Evolutionary conservation across 2,113 vertebrate species (phyloP), one percentile per base, ranked within the genome.

Genomic region (Dinomys branickii): DNA sequence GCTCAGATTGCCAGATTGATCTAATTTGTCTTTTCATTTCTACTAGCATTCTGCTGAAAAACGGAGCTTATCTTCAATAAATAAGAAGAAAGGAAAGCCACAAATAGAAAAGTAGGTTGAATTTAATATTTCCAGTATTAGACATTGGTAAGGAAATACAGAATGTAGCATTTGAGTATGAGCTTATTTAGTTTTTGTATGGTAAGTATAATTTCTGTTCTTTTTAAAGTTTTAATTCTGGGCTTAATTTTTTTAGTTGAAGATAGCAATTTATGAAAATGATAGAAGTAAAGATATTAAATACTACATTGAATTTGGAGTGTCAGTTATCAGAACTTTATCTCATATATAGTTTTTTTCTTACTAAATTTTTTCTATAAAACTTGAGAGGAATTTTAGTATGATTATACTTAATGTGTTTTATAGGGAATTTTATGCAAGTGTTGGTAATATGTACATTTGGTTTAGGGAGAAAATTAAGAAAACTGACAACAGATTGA

Each of bases 71-170:
- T 96, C 98, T 88, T 58, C 98, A 95, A 92, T 97, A 93, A 98
- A 80, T 96, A 99, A 99, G 98, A 99, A 99, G 97, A 99, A 98
- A 97, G 98, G 98, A 97, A 98, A 99, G 59, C 94, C 98, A 73
- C 97, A 98, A 44, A 95, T 98, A 90, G 99, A 99, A 98, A 99
- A 99, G 99, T 99, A 99, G 69, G 98, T 98, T 95, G 71, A 80
- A 85, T 87, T 94, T 94, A 78, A 59, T 71, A 41, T 94, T 97
- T 78, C 61, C 0, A 5, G 20, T 92, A 89, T 58, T 93, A 50
- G 83, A 93, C 92, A 75, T 77, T 71, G 35, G n/a, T 61, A 77
- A 91, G 81, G 69, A 94, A 63, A 73, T 56, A 10, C 33, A 44
- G 30, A 81, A 73, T 30, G 28, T 0, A 61, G 59, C 14, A 38